Percentiles rank a stretch among this genome's conserved stretches.
Conservation (phyloP, 2,888 invertebrate genomes). For the Agonopterix subpropinquella region DNA sequence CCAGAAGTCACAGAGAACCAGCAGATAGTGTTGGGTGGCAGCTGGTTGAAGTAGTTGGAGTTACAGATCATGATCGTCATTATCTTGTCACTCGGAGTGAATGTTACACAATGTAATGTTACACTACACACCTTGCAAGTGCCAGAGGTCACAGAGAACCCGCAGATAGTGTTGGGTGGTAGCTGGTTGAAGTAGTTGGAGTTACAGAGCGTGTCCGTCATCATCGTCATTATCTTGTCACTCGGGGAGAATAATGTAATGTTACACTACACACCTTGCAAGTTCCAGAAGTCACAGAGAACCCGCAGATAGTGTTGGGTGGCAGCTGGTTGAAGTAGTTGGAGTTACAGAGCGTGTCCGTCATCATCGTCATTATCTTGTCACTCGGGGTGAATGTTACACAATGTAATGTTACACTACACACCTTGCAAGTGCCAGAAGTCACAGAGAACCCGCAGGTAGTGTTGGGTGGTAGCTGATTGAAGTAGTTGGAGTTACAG, state of each 20-base stretch:
- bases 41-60: constrained; percentile 35
- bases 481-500: constrained; percentile 44
- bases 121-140: constrained; percentile 60
- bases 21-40: constrained; percentile 46
- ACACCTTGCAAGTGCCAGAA: constrained; percentile 64
- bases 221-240: constrained; percentile 51
- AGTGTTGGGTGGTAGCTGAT: constrained; percentile 38
- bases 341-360: constrained; percentile 46
- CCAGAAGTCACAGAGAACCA: constrained; percentile 38
- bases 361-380: constrained; percentile 54
- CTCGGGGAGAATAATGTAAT: too few relatives aligned
- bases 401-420: too few relatives aligned
- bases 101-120: too few relatives aligned
- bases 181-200: constrained; percentile 39
- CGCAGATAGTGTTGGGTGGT: constrained; percentile 44
- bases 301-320: constrained; percentile 41
- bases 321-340: constrained; percentile 46
- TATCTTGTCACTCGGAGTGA: constrained; percentile 45
- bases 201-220: constrained; percentile 52
- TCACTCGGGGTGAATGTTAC: constrained; percentile 61
- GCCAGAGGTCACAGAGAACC: constrained; percentile 35
- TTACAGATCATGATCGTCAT: constrained; percentile 61
- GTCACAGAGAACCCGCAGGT: constrained; percentile 40
- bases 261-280: constrained; percentile 59
- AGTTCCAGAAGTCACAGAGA: constrained; percentile 40